Conservation (phyloP, 2,888 invertebrate species). For the Drosophila rubida region DNA sequence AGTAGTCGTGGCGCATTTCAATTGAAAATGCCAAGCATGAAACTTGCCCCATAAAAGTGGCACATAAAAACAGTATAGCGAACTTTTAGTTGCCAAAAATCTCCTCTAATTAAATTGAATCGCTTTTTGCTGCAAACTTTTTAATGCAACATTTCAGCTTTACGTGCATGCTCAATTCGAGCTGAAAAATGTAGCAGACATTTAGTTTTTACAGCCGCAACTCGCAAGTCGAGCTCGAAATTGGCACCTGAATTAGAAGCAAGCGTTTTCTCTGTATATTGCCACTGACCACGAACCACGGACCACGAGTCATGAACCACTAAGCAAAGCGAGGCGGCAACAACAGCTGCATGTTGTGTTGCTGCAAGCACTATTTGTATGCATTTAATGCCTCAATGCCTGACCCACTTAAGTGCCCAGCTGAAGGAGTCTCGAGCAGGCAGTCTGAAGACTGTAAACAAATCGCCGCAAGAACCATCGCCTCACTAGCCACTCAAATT, state of each 20-base stretch:
- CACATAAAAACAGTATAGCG: slow-evolving; percentile 49
- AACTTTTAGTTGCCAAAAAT: slow-evolving; percentile 58
- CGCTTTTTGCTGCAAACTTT: slow-evolving; percentile 64
- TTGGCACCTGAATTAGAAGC: slow-evolving; percentile 28
- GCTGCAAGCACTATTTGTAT: slow-evolving; percentile 39
- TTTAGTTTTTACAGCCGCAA: slow-evolving; percentile 59
- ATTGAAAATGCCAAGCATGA: slow-evolving; percentile 54
- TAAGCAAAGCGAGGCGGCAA: slow-evolving; percentile 5
- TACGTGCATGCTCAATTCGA: slow-evolving; percentile 59
- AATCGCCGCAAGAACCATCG: slow-evolving; percentile 28
- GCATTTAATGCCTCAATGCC: slow-evolving; percentile 58
- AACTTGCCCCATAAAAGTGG: slow-evolving; percentile 62
- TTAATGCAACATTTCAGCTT: slow-evolving; percentile 71
- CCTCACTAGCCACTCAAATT: slow-evolving; percentile 28
- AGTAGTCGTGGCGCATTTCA: slow-evolving; percentile 22
- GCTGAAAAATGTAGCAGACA: slow-evolving; percentile 63
- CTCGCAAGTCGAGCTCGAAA: slow-evolving; percentile 18
- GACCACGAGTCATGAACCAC: slow-evolving; percentile 10
- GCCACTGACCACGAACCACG: slow-evolving; percentile 7
- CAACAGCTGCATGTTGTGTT: slow-evolving; percentile 34
- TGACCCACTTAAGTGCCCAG: slow-evolving; percentile 61
- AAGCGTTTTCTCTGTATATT: not conserved
- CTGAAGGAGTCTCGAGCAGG: slow-evolving; percentile 17
- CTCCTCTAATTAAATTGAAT: slow-evolving; percentile 75
- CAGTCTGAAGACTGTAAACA: slow-evolving; percentile 40